Evolutionary conservation across 2,113 vertebrate genomes (phyloP), one percentile per base, ranked within the genome.

Genomic region (Vidua macroura): DNA sequence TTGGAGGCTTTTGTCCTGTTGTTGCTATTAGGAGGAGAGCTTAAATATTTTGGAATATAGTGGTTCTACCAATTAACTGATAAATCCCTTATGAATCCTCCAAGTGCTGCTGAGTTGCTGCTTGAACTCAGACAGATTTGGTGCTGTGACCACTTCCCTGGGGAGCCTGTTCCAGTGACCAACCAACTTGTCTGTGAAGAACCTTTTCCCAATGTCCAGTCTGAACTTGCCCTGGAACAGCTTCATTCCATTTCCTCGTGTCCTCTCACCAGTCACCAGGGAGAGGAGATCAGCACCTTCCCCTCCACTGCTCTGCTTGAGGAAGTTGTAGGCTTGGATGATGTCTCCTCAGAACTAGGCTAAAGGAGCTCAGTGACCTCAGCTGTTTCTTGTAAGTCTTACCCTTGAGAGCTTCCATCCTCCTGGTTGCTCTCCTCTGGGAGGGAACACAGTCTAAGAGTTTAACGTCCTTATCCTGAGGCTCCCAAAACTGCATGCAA

Each of bases 271-370:
- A 13, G n/a, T 39, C 17, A 49, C 18, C 53, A 49, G 51, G 39
- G 13, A 68, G 41, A 52, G 15, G 24, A 70, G 27, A 72, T 22
- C 53, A 77, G 64, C 66, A 68, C 19, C 43, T 60, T 20, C 3
- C 7, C 6, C 15, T 49, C 37, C 3, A 2, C 1, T 53, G 44
- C 13, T 14, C 6, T 1, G 8, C 44, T 1, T 28, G 14, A 67
- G 25, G 35, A 86, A 35, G 52, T 0, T 35, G 5, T 12, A 66
- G 37, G 21, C 18, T 41, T 46, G 7, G 4, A 28, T 17, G 22
- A 68, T 15, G 39, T 30, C 59, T 48, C n/a, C 53, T 28, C 59
- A 68, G 48, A 31, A 52, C 20, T 19, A 31, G 51, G 17, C 9
- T 27, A 41, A 87, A 70, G 1, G 8, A 79, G 9, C 6, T 35